phyloP scores from a whole-genome alignment of 2,888 invertebrate genomes.

The Chydorus sphaericus region DNA sequence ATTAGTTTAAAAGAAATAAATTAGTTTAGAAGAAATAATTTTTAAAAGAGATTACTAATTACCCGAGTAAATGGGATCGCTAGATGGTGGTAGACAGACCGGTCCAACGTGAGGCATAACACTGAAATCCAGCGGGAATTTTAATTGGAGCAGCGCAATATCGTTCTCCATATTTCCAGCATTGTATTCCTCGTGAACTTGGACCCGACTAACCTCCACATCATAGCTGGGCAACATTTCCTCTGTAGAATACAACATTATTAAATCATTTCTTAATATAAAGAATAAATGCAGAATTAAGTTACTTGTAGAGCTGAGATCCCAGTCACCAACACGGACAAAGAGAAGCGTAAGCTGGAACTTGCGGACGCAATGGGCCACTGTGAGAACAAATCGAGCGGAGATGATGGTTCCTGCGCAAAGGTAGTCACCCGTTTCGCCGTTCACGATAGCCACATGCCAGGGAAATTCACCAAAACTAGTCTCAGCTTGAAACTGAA shows the following conservation, averaged over 20 bases:
- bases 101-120: conserved; percentile 14
- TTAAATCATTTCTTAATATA: too few relatives aligned
- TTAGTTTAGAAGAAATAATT: too few relatives aligned
- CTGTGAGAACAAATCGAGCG: conserved; percentile 11
- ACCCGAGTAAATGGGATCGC: not conserved
- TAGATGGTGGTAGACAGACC: conserved; percentile 11
- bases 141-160: conserved; percentile 14
- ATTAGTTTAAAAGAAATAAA: too few relatives aligned
- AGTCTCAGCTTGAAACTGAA: not conserved
- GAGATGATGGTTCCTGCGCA: conserved; percentile 14
- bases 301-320: not conserved
- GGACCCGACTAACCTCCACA: not conserved
- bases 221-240: conserved; percentile 13
- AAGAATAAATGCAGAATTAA: too few relatives aligned
- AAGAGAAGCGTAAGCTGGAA: not conserved
- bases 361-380: conserved; percentile 14
- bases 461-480: conserved; percentile 14
- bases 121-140: conserved; percentile 6
- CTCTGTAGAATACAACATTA: too few relatives aligned
- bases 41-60: too few relatives aligned
- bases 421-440: conserved; percentile 8
- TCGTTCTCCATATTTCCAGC: conserved; percentile 14
- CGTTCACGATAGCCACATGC: conserved; percentile 12
- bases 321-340: conserved; percentile 14
- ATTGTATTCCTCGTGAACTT: conserved; percentile 10